phyloP scores from a whole-genome alignment of 2,888 invertebrate genomes.

The Pharmacophagus antenor region DNA sequence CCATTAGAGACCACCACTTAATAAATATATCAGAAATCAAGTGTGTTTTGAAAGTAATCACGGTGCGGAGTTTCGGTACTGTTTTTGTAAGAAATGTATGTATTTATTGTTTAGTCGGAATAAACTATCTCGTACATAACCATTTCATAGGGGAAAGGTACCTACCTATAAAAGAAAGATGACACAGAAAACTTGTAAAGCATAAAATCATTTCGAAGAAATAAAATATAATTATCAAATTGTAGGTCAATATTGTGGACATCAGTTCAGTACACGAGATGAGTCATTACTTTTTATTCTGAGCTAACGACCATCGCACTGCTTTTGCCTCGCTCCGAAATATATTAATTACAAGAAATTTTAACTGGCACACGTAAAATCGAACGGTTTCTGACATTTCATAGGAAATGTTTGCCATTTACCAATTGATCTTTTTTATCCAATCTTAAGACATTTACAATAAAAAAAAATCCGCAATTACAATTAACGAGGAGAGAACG shows the following conservation, averaged over 20 bases:
- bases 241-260: constrained; percentile 20
- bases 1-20: no score
- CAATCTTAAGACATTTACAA: background rate
- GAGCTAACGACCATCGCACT: constrained; percentile 19
- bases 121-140: no score
- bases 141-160: no score
- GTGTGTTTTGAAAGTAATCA: no score
- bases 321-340: constrained; percentile 12
- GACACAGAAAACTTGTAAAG: no score
- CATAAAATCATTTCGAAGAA: no score
- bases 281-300: constrained; percentile 14
- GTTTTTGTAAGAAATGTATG: no score
- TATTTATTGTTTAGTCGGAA: no score
- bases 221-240: constrained; percentile 1
- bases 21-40: no score
- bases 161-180: no score
- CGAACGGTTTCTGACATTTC: constrained; percentile 5
- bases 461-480: background rate
- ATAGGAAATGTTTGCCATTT: constrained; percentile 1
- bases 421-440: background rate
- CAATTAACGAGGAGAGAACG: no score
- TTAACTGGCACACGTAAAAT: constrained; percentile 15
- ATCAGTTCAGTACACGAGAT: constrained; percentile 7
- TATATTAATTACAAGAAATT: constrained; percentile 25
- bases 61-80: no score